A percentile compares a stretch with the other conserved stretches of the same genome.
phyloP scores from a whole-genome alignment of 2,888 invertebrate species.

The Lingula anatina region DNA sequence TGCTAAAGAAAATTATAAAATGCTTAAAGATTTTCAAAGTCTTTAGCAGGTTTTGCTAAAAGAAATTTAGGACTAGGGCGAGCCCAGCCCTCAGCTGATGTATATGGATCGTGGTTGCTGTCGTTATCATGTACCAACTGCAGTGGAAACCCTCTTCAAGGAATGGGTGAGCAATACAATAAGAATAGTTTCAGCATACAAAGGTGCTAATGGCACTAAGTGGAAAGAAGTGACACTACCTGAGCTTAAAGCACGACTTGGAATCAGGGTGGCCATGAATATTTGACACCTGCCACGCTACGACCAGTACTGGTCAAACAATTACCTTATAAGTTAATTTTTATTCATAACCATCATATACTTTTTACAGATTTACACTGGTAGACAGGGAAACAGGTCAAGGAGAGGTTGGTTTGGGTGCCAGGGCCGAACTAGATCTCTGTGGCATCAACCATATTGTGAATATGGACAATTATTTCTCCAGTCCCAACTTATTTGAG shows the following conservation, averaged over 20 bases:
- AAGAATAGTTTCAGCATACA: neutral
- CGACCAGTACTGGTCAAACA: conserved; percentile 1
- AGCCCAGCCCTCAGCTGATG: too few species aligned
- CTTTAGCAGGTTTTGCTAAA: too few species aligned
- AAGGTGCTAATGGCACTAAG: neutral
- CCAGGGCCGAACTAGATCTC: conserved; percentile 7
- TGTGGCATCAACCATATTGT: conserved; percentile 3
- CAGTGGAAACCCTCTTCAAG: too few species aligned
- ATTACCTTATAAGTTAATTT: neutral
- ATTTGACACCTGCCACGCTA: too few species aligned
- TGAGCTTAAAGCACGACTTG: neutral
- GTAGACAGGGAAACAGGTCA: neutral
- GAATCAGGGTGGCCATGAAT: conserved; percentile 2
- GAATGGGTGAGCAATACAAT: too few species aligned
- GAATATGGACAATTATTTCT: conserved; percentile 11
- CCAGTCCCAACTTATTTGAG: conserved; percentile 4
- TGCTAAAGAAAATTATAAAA: too few species aligned
- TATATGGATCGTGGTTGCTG: too few species aligned
- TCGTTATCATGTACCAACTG: too few species aligned
- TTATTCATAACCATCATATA: neutral
- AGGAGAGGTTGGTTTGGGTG: conserved; percentile 1
- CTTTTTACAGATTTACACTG: too few species aligned
- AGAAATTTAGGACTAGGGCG: too few species aligned
- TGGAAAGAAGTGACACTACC: neutral
- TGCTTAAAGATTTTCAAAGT: too few species aligned